A percentile compares a stretch with the other conserved stretches of the same genome.
Conservation (phyloP, 2,113 vertebrate genomes). For the Spermophilus dauricus region DNA sequence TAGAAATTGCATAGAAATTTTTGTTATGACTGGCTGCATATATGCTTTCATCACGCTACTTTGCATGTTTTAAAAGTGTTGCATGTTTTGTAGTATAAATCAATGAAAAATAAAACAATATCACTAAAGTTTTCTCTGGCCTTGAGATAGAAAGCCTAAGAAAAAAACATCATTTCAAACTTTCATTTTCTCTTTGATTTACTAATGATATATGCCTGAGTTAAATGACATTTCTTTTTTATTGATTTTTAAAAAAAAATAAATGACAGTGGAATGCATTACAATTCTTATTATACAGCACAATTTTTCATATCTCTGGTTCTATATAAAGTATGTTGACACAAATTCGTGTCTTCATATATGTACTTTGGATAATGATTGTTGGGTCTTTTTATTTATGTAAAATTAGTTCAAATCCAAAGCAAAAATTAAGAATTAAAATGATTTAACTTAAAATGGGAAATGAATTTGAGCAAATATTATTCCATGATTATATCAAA, state of each 20-base stretch:
- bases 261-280: no score
- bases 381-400: background rate
- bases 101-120: conserved; percentile 12
- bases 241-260: no score
- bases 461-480: no score
- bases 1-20: conserved; percentile 9
- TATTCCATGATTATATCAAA: no score
- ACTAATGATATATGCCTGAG: background rate
- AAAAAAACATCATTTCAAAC: background rate
- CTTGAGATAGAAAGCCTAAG: background rate
- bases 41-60: background rate
- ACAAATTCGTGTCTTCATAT: no score
- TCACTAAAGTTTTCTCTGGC: background rate
- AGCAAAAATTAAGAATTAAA: background rate
- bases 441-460: background rate
- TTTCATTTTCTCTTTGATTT: conserved; percentile 5
- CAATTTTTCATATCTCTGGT: no score
- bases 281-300: no score
- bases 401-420: background rate
- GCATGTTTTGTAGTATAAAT: background rate
- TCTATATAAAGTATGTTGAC: no score
- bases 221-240: background rate
- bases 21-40: background rate
- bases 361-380: no score
- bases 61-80: background rate